These are phyloP conservation scores for Lethenteron reissneri DNA, from an alignment of 2,113 vertebrate species.

Conservation along the genomic window DNA sequence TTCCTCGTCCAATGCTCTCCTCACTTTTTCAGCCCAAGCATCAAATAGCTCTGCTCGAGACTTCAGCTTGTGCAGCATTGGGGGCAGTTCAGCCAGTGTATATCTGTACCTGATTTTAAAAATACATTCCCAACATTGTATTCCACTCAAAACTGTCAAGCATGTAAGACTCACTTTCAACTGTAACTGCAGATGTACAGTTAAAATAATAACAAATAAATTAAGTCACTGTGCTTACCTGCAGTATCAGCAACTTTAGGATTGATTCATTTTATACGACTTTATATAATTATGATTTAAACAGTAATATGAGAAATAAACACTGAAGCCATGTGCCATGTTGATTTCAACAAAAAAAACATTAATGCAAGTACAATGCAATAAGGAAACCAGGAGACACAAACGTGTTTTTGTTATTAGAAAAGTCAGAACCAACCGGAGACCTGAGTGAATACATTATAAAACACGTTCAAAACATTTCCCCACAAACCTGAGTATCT, in stretches of 20 bases:
- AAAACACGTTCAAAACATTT: background rate
- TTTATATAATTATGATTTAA: conserved; percentile 6
- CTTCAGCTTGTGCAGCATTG: conserved; percentile 60
- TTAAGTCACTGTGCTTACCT: background rate
- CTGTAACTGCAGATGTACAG: background rate
- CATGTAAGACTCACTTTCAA: background rate
- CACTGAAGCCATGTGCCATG: background rate
- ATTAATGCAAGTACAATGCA: background rate
- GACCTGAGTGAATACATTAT: background rate
- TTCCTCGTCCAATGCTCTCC: conserved; percentile 59
- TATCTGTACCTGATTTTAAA: conserved; percentile 41
- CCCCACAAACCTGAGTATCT: conserved; percentile 51
- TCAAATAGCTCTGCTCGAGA: conserved; percentile 59
- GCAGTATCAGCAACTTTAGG: background rate
- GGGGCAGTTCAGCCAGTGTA: conserved; percentile 62
- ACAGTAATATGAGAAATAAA: too few species aligned
- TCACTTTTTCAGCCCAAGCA: conserved; percentile 51
- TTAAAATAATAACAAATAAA: background rate
- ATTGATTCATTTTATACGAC: conserved; percentile 3
- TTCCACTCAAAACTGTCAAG: background rate
- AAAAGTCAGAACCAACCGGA: background rate
- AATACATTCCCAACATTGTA: background rate
- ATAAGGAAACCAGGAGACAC: background rate
- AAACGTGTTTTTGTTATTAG: background rate
- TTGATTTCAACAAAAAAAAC: background rate